These are phyloP conservation scores for Spialia ferax DNA, from an alignment of 2,888 invertebrate genomes.

Conservation along the genomic window DNA sequence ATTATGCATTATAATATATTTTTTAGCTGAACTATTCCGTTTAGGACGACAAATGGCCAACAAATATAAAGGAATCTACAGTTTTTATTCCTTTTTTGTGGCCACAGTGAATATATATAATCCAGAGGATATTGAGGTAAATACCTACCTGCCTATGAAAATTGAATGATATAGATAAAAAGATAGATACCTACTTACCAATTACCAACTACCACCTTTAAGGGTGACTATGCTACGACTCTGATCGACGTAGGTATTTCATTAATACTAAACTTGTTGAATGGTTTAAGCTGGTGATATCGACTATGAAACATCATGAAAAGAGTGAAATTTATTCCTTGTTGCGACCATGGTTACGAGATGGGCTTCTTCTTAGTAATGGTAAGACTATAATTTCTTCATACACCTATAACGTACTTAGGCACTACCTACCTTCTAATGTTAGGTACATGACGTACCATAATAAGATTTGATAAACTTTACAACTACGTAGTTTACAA, in stretches of 20 bases:
- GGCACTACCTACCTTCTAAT: no score
- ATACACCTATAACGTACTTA: no score
- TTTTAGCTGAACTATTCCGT: neutral
- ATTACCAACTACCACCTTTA: no score
- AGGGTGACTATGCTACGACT: no score
- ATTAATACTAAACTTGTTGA: no score
- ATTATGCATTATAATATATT: no score
- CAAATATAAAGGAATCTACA: slow-evolving; percentile 17
- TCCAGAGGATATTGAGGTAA: slow-evolving; percentile 5
- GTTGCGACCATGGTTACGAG: slow-evolving; percentile 8
- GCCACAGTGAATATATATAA: slow-evolving; percentile 48
- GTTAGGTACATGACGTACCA: no score
- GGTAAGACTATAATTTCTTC: neutral
- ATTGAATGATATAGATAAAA: neutral
- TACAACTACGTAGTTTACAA: no score
- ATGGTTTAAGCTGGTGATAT: neutral
- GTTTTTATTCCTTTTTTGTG: slow-evolving; percentile 22
- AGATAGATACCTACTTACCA: no score
- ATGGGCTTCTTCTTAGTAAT: slow-evolving; percentile 2
- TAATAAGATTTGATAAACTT: no score
- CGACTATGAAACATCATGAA: slow-evolving; percentile 10
- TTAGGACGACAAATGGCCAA: neutral
- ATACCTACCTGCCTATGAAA: neutral
- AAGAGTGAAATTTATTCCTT: slow-evolving; percentile 39
- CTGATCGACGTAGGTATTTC: no score